Evolutionary conservation across 2,113 vertebrate genomes (phyloP).

Genomic region (Bagarius yarrelli): DNA sequence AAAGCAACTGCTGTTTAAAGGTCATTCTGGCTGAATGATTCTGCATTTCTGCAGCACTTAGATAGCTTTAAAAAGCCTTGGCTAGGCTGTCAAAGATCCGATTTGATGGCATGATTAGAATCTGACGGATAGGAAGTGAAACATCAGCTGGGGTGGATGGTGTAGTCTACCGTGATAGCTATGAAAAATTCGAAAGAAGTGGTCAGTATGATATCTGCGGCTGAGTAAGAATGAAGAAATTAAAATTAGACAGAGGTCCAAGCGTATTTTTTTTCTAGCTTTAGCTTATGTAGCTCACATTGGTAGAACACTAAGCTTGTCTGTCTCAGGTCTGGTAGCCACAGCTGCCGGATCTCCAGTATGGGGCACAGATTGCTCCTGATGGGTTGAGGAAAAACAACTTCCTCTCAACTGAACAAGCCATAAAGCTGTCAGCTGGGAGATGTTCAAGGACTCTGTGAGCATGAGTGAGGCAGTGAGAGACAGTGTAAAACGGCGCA

Average conservation of each 20-base stretch:
- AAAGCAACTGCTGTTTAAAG: conserved; percentile 1
- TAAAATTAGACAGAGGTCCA: conserved; percentile 19
- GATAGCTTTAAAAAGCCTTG: neutral
- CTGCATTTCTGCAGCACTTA: neutral
- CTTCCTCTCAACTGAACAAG: conserved; percentile 62
- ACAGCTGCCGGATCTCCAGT: conserved; percentile 36
- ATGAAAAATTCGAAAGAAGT: neutral
- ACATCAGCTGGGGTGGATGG: neutral
- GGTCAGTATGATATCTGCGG: neutral
- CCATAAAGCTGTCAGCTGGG: conserved; percentile 67
- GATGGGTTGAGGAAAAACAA: conserved; percentile 63
- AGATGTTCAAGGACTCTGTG: conserved; percentile 68
- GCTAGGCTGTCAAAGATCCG: conserved; percentile 25
- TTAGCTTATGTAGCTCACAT: neutral
- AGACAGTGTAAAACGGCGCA: conserved; percentile 32
- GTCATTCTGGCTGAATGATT: neutral
- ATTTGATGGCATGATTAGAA: conserved; percentile 22
- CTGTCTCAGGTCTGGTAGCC: conserved; percentile 31
- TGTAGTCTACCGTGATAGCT: neutral
- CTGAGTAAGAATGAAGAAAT: neutral
- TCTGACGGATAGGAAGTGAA: conserved; percentile 15
- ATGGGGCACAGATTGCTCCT: conserved; percentile 64
- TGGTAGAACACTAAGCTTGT: conserved; percentile 18
- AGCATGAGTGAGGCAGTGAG: conserved; percentile 51
- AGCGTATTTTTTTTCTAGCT: neutral